Evolutionary conservation across 2,113 vertebrate species (phyloP).

Genomic region (Brevimyrus niger): DNA sequence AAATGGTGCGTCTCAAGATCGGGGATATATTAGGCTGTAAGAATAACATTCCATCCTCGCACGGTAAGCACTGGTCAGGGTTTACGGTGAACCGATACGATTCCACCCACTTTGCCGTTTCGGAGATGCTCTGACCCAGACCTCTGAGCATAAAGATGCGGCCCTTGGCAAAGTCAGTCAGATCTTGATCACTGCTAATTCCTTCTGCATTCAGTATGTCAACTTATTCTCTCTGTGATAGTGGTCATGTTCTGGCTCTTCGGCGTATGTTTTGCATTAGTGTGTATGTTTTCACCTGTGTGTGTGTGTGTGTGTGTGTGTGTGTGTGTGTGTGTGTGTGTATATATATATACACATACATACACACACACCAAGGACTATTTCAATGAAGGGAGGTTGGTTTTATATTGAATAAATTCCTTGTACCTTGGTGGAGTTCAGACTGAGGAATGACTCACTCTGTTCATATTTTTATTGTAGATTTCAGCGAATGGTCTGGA

Average conservation of each 20-base stretch:
- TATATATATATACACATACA: no score
- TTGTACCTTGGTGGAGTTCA: background rate
- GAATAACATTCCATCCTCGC: background rate
- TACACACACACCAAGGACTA: background rate
- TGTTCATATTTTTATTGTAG: slow-evolving; percentile 44
- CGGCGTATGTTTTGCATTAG: background rate
- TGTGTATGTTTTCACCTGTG: background rate
- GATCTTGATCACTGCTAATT: background rate
- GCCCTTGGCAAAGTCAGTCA: background rate
- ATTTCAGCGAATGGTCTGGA: slow-evolving; percentile 76
- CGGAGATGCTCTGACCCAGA: background rate
- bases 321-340: no score
- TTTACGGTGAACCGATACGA: background rate
- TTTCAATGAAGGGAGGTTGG: background rate
- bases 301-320: no score
- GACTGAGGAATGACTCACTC: background rate
- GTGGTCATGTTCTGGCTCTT: background rate
- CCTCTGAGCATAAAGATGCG: background rate
- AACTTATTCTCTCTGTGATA: background rate
- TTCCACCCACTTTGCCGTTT: background rate
- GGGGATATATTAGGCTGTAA: background rate
- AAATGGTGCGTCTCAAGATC: background rate
- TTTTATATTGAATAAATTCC: background rate
- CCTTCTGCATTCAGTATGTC: background rate
- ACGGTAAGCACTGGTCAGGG: background rate